These are phyloP conservation scores for Ptychadena robeensis DNA, from an alignment of 2,797 vertebrate species.

Conservation along the genomic window DNA sequence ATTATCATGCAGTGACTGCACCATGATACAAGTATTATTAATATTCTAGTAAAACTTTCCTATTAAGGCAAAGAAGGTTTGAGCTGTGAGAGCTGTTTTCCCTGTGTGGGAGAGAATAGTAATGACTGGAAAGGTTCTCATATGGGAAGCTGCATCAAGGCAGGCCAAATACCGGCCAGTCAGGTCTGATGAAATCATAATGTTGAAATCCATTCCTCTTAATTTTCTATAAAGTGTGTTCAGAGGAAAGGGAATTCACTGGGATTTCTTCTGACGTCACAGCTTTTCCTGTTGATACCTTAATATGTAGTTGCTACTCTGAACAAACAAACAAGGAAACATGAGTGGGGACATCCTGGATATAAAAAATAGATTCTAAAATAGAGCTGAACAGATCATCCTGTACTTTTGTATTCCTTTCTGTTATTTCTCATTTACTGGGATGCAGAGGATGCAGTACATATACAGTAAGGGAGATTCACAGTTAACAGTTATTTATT, in stretches of 20 bases:
- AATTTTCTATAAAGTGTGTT: not conserved
- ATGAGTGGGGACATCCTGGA: slow-evolving; percentile 48
- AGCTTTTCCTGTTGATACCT: slow-evolving; percentile 47
- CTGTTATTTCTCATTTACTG: not conserved
- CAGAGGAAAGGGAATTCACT: not conserved
- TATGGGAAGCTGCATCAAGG: not conserved
- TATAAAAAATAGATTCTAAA: slow-evolving; percentile 3
- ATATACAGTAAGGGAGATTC: not conserved
- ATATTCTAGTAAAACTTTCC: slow-evolving; percentile 22
- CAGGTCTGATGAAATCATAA: slow-evolving; percentile 2
- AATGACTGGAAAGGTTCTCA: slow-evolving; percentile 11
- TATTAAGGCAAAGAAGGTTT: slow-evolving; percentile 32
- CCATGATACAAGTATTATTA: slow-evolving; percentile 34
- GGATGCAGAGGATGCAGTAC: not conserved
- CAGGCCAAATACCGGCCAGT: slow-evolving; percentile 13
- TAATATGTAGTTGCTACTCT: slow-evolving; percentile 28
- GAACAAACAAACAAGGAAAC: slow-evolving; percentile 38
- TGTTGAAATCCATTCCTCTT: slow-evolving; percentile 7
- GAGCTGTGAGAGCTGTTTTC: not conserved
- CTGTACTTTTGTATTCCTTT: slow-evolving; percentile 14
- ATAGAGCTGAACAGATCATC: slow-evolving; percentile 32
- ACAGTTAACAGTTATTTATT: no score
- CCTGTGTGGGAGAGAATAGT: not conserved
- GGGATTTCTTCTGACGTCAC: slow-evolving; percentile 24
- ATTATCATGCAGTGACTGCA: not conserved